phyloP scores from a whole-genome alignment of 2,797 vertebrate species.

The Dipus sagitta region DNA sequence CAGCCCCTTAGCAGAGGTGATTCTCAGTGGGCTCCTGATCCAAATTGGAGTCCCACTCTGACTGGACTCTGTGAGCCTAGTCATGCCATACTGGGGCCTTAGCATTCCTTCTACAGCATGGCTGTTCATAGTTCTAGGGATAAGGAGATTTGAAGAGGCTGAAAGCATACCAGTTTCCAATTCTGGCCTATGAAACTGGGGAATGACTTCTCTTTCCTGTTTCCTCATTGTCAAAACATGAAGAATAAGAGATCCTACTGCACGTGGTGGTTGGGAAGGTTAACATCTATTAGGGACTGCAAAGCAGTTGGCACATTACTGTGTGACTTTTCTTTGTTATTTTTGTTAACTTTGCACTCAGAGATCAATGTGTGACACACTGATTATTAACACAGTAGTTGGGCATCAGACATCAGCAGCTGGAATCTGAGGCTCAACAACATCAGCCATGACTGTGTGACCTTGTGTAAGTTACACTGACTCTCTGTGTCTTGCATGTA shows the following conservation, averaged over 20 bases:
- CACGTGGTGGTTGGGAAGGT: background rate
- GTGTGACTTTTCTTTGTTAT: background rate
- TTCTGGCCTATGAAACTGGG: background rate
- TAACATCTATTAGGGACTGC: background rate
- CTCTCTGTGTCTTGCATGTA: constrained; percentile 22
- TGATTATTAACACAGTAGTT: background rate
- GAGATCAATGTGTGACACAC: background rate
- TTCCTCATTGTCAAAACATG: background rate
- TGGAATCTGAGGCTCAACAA: background rate
- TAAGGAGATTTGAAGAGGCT: background rate
- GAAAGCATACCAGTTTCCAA: background rate
- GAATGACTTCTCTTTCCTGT: background rate
- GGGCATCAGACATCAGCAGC: background rate
- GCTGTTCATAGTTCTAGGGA: background rate
- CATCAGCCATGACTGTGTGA: background rate
- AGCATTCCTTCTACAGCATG: constrained; percentile 10
- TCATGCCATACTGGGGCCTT: background rate
- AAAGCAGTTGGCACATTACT: background rate
- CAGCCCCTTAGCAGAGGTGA: background rate
- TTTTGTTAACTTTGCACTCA: background rate
- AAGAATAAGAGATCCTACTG: background rate
- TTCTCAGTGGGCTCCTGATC: background rate
- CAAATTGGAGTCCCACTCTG: background rate
- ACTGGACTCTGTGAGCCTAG: background rate
- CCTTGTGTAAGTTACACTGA: background rate